phyloP scores from a whole-genome alignment of 2,113 vertebrate genomes.

The Scytalopus superciliaris region DNA sequence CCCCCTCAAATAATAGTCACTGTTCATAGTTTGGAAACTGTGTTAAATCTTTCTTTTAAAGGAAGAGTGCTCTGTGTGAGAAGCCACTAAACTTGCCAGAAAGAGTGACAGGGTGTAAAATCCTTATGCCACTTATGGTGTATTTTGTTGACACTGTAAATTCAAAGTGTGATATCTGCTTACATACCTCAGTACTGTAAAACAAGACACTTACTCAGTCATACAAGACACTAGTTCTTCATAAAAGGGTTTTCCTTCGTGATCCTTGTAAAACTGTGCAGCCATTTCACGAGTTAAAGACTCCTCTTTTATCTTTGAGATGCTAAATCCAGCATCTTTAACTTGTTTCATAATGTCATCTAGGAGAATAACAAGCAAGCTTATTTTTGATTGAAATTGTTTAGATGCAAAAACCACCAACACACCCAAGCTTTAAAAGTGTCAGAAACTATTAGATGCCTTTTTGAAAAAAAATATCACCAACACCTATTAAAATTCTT shows the following conservation, averaged over 20 bases:
- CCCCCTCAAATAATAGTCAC: too few relatives aligned
- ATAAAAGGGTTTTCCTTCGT: slow-evolving; percentile 81
- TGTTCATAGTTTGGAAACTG: not conserved
- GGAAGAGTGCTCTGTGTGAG: not conserved
- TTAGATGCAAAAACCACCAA: not conserved
- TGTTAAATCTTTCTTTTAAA: not conserved
- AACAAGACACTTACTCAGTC: slow-evolving; percentile 77
- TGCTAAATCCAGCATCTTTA: slow-evolving; percentile 74
- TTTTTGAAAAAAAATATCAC: not conserved
- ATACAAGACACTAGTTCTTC: slow-evolving; percentile 80
- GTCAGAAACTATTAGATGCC: not conserved
- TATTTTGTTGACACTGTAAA: not conserved
- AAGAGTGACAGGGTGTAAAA: not conserved
- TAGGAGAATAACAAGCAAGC: slow-evolving; percentile 39
- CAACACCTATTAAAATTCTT: not conserved
- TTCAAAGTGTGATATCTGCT: not conserved
- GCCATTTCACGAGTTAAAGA: slow-evolving; percentile 78
- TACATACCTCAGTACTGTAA: not conserved
- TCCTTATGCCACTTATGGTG: not conserved
- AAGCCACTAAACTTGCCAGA: not conserved
- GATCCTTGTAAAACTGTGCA: slow-evolving; percentile 82
- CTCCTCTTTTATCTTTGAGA: slow-evolving; percentile 76
- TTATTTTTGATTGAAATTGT: not conserved
- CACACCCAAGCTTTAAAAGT: not conserved
- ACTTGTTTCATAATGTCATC: slow-evolving; percentile 81